Conservation (phyloP, 2,113 vertebrate species). For the Daubentonia madagascariensis region DNA sequence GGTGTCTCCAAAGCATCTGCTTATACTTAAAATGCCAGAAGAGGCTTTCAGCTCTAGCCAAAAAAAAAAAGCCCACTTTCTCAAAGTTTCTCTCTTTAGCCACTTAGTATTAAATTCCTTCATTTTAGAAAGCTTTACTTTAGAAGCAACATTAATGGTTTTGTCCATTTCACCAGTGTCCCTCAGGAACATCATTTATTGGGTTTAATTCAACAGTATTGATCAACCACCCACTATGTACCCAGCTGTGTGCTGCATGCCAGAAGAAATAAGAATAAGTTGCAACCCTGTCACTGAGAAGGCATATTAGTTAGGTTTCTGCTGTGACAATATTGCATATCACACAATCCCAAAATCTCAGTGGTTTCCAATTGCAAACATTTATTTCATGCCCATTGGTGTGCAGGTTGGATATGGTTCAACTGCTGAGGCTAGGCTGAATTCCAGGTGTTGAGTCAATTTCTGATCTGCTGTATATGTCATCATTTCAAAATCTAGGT, state of each 20-base stretch:
- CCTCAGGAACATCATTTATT: neutral
- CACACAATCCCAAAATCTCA: neutral
- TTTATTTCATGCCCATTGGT: neutral
- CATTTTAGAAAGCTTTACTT: constrained; percentile 19
- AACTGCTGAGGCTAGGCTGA: neutral
- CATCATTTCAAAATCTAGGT: neutral
- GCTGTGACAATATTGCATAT: neutral
- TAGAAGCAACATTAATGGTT: neutral
- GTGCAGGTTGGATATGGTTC: neutral
- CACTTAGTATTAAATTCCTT: neutral
- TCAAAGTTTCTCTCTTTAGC: neutral
- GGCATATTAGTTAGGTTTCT: neutral
- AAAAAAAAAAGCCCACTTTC: neutral
- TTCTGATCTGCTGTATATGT: neutral
- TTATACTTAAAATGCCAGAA: neutral
- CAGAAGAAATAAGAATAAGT: neutral
- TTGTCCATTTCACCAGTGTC: neutral
- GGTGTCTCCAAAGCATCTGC: neutral
- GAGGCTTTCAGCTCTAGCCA: neutral
- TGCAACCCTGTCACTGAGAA: neutral
- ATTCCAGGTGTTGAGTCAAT: neutral
- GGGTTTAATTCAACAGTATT: neutral
- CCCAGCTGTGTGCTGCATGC: neutral
- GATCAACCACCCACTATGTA: neutral
- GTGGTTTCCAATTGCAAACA: neutral